These are phyloP conservation scores for Chloropsis hardwickii DNA, from an alignment of 2,113 vertebrate species.

Conservation along the genomic window DNA sequence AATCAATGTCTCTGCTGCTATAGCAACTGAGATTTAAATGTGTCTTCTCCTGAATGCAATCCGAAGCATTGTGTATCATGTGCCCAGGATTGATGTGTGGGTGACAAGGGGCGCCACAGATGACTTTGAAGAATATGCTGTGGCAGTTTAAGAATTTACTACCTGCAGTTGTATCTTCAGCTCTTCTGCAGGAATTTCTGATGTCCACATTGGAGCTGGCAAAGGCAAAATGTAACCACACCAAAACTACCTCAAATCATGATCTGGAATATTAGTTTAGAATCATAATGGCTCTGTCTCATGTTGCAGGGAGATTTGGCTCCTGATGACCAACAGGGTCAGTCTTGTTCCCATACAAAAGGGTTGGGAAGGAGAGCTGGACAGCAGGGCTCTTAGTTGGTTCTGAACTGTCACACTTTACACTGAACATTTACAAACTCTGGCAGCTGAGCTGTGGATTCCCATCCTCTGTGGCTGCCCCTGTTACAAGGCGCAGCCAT, in stretches of 20 bases:
- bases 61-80: not conserved
- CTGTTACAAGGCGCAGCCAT: accelerated
- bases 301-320: not conserved
- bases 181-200: not conserved
- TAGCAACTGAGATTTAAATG: not conserved
- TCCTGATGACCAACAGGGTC: not conserved
- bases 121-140: not conserved
- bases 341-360: not conserved
- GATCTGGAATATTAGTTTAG: not conserved
- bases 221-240: not conserved
- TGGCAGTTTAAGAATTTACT: not conserved
- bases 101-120: not conserved
- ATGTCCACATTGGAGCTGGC: not conserved
- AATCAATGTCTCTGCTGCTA: not conserved
- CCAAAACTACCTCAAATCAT: not conserved
- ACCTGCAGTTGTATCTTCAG: not conserved
- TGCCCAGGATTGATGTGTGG: not conserved
- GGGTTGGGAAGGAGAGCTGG: not conserved
- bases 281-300: not conserved
- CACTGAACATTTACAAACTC: not conserved
- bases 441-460: not conserved
- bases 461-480: not conserved
- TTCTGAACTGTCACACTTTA: not conserved
- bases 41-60: not conserved
- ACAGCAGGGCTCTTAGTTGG: not conserved